phyloP scores from a whole-genome alignment of 2,113 vertebrate species.

The Phocoena phocoena region DNA sequence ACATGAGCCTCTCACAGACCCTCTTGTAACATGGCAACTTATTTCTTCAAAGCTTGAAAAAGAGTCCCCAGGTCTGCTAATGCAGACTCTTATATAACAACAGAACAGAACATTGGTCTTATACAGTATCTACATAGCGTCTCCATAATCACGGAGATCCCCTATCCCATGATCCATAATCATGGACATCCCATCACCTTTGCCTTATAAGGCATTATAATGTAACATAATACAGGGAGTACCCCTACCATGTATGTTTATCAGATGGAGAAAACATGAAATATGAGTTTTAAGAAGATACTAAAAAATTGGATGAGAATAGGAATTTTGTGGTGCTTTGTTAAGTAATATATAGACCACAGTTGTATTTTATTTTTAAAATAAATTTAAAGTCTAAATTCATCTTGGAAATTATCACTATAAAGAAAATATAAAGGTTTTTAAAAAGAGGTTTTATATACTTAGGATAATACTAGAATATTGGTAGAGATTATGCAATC shows the following conservation, averaged over 20 bases:
- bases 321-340: not conserved
- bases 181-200: not conserved
- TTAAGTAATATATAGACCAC: not conserved
- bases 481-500: not conserved
- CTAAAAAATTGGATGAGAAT: not conserved
- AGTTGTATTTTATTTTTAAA: slow-evolving; percentile 1
- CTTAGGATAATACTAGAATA: not conserved
- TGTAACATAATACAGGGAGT: not conserved
- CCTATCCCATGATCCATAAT: not conserved
- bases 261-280: not conserved
- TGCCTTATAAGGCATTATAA: not conserved
- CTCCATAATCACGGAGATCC: not conserved
- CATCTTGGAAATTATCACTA: not conserved
- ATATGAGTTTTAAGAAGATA: not conserved
- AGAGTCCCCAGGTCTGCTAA: not conserved
- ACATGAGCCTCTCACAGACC: not conserved
- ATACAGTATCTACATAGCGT: not conserved
- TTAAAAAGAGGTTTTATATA: not conserved
- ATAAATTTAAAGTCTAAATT: not conserved
- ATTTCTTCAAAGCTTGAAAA: slow-evolving; percentile 7
- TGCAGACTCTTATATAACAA: not conserved
- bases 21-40: not conserved
- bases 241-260: not conserved
- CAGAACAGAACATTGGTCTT: not conserved
- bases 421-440: not conserved